Evolutionary conservation across 2,113 vertebrate genomes (phyloP).

Genomic region (Tragelaphus imberbis): DNA sequence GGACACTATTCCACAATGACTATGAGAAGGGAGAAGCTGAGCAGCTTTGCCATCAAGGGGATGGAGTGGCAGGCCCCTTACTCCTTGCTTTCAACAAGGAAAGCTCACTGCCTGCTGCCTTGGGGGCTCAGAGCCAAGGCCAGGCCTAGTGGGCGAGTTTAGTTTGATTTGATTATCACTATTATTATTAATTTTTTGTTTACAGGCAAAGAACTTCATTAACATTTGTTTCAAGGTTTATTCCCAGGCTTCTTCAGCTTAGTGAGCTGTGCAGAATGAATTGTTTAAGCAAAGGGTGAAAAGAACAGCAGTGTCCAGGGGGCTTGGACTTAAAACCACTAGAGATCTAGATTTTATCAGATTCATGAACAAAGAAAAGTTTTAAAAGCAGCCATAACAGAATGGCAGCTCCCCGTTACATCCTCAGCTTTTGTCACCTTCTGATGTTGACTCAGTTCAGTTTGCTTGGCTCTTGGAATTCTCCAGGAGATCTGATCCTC

Average conservation of each 20-base stretch:
- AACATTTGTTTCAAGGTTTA: neutral
- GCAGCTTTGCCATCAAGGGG: neutral
- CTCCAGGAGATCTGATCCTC: rapidly evolving
- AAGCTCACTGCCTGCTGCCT: neutral
- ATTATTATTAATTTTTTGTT: neutral
- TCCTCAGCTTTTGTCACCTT: neutral
- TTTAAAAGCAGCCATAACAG: neutral
- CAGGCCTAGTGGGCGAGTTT: neutral
- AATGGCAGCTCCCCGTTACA: neutral
- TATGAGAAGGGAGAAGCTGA: neutral
- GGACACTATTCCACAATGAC: rapidly evolving
- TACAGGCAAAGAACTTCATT: neutral
- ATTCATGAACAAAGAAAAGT: too few species aligned
- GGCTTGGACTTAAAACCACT: neutral
- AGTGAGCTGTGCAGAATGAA: neutral
- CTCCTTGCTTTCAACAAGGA: neutral
- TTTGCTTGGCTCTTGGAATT: neutral
- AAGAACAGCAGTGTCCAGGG: neutral
- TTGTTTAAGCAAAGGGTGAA: neutral
- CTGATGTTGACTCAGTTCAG: neutral
- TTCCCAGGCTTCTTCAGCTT: neutral
- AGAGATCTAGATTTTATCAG: neutral
- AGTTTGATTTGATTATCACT: too few species aligned
- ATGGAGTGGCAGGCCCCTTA: neutral
- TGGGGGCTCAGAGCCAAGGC: neutral